Evolutionary conservation across 2,113 vertebrate genomes (phyloP), one percentile per base, ranked within the genome.

Genomic region (Prinia subflava): DNA sequence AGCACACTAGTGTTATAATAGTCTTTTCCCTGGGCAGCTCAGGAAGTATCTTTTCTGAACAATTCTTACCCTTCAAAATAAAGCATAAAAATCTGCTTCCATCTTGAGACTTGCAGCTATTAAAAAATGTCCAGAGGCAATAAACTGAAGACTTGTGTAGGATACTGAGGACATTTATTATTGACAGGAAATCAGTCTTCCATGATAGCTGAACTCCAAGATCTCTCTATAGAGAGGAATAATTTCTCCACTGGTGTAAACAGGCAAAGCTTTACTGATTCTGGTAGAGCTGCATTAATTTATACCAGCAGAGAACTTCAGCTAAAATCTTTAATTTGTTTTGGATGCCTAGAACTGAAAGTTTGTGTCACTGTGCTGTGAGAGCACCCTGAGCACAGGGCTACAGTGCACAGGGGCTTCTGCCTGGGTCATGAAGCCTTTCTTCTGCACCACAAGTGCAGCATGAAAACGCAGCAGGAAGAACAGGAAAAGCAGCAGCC

Each of bases 151-250:
- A 92, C 83, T 94, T 89, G 76, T 87, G 78, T 92, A 94, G 93
- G 93, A 93, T 95, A 84, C 90, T 27, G 83, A 92, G 92, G 94
- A 93, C 93, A 92, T 93, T 92, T 95, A 68, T 96, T 96, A 97
- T 93, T 94, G 93, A 94, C 93, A 94, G 92, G 68, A 93, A 95
- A 96, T 95, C 88, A 96, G 93, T 96, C 85, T 95, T 95, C 88
- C 90, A 68, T 67, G 68, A 94, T 83, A 93, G 93, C 68, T 92
- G 71, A 88, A 70, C 85, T 88, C 56, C 60, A 78, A 77, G 68
- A 63, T 78, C 59, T 83, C 89, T 94, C 57, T 16, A 50, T 30
- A 69, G 78, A 91, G 63, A 68, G 42, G 47, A 88, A 87, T 90
- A 92, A 95, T 94, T 96, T 94, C 49, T 96, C 28, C 19, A 33